These are phyloP conservation scores for Archips crataeganus DNA, from an alignment of 2,888 invertebrate species.

Conservation along the genomic window DNA sequence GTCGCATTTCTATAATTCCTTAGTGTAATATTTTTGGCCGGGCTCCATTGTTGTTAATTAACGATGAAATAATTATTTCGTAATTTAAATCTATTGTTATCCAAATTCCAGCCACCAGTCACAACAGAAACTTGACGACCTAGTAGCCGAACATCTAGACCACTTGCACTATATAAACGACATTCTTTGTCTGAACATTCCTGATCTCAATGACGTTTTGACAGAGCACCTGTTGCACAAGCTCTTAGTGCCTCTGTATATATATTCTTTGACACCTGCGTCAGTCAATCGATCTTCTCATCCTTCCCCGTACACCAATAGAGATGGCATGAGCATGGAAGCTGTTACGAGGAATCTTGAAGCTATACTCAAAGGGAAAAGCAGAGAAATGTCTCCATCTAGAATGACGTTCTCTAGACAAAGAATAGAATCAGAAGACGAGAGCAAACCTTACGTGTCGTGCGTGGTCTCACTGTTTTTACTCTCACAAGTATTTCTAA, in stretches of 20 bases:
- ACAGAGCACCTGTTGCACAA: conserved; percentile 97
- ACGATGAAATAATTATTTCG: conserved; percentile 20
- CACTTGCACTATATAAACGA: conserved; percentile 99
- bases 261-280: conserved; percentile 92
- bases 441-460: conserved; percentile 91
- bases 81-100: conserved; percentile 45
- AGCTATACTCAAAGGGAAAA: conserved; percentile 87
- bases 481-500: conserved; percentile 97
- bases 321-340: conserved; percentile 84
- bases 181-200: conserved; percentile 96
- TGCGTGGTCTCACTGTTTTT: conserved; percentile 96
- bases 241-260: conserved; percentile 96
- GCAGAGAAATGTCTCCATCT: conserved; percentile 79
- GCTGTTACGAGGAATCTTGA: conserved; percentile 87
- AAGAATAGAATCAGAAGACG: conserved; percentile 81
- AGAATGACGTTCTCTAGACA: conserved; percentile 70
- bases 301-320: conserved; percentile 70
- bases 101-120: conserved; percentile 92
- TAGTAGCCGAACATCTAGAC: conserved; percentile 98
- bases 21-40: conserved; percentile 20
- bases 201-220: conserved; percentile 96
- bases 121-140: conserved; percentile 94
- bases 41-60: background rate
- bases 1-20: too few relatives aligned
- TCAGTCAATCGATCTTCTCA: conserved; percentile 59